Evolutionary conservation across 2,797 vertebrate species (phyloP), one percentile per base, ranked within the genome.

Genomic region (Esox lucius): DNA sequence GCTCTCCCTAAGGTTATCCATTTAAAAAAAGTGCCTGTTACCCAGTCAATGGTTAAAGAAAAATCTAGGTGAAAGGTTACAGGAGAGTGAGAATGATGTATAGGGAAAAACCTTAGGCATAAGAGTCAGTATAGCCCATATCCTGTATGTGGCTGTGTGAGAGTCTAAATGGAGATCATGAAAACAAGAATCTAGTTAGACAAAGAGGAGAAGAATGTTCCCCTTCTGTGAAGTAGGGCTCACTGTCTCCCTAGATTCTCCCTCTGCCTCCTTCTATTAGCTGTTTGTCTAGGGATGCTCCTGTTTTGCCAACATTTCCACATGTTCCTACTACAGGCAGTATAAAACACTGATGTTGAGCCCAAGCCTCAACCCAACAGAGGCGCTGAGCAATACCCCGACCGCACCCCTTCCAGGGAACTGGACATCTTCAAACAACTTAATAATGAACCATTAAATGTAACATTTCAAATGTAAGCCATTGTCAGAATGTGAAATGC

Each of bases 61-160:
- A 74, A 86, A 93, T 88, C 56, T 92, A 81, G 88, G 92, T 91
- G 90, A 93, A 91, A 92, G 92, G 92, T 91, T 86, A 90, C 61
- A 66, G 0, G 31, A 24, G 69, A 86, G 68, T 70, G 73, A 78
- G 64, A 12, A 56, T 42, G 68, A 26, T 64, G 70, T 48, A 62
- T 74, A 73, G 61, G 69, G 65, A 22, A 76, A 65, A 49, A 31
- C 64, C 5, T 5, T 24, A 35, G 5, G 24, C 13, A 22, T 28
- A 26, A 28, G 46, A 46, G 42, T 11, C 22, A 49, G 48, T 49
- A 15, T n/a, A 17, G 28, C 28, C 13, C 8, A 5, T 17, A 31
- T 65, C 42, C 24, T 65, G 26, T 62, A 26, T 62, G n/a, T 26
- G 22, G 12, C 12, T 62, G 59, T 31, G 28, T 28, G 24, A 65